Conservation (phyloP, 2,888 invertebrate genomes). For the Nomada ruficornis region DNA sequence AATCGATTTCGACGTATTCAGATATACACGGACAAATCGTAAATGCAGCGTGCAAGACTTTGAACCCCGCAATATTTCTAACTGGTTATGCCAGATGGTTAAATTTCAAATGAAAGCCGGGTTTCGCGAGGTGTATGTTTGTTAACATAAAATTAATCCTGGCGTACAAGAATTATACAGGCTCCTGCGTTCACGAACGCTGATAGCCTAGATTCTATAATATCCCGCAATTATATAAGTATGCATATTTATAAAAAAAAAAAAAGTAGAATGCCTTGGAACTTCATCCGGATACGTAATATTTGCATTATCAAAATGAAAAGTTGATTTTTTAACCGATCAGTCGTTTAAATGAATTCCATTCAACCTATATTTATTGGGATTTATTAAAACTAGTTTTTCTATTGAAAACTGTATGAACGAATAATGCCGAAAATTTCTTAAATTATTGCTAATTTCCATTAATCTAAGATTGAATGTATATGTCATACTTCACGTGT, state of each 20-base stretch:
- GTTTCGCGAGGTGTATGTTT: neutral
- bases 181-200: neutral
- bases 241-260: no score
- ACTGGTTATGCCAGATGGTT: neutral
- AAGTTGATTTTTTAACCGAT: neutral
- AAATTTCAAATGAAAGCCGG: slow-evolving; percentile 15
- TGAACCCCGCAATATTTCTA: slow-evolving; percentile 1
- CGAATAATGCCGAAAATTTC: no score
- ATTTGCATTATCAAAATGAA: neutral
- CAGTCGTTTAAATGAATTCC: neutral
- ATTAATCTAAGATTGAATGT: no score
- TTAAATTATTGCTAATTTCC: no score
- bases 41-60: slow-evolving; percentile 1
- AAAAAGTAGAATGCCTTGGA: neutral
- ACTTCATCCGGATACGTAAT: neutral
- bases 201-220: neutral
- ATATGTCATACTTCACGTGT: no score
- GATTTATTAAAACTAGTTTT: no score
- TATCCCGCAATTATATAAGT: slow-evolving; percentile 1
- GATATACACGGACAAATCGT: neutral
- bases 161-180: neutral
- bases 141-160: neutral
- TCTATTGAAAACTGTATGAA: no score
- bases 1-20: neutral
- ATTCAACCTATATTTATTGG: neutral